Conservation (phyloP, 2,113 vertebrate species). For the Typhlomys cinereus region DNA sequence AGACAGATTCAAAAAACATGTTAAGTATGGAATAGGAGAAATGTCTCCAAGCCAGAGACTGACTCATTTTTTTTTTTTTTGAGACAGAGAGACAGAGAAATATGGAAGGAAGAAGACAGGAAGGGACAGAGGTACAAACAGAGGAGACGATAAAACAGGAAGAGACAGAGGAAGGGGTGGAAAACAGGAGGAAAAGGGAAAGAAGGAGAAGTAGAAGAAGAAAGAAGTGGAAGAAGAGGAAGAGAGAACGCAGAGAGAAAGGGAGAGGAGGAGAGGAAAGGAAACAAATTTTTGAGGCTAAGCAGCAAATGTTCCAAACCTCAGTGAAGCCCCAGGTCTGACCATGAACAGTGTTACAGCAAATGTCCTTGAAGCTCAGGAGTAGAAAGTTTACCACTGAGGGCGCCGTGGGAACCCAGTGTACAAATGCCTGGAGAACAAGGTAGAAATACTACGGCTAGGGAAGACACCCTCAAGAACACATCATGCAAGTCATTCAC, state of each 20-base stretch:
- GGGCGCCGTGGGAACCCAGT: not conserved
- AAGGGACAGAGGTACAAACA: not conserved
- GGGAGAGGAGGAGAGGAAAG: not conserved
- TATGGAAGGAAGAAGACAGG: not conserved
- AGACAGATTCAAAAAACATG: not conserved
- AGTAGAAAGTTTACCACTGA: not conserved
- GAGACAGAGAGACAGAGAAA: not conserved
- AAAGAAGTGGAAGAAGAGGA: not conserved
- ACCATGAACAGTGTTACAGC: not conserved
- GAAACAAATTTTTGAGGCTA: not conserved
- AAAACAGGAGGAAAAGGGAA: not conserved
- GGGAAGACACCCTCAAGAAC: not conserved
- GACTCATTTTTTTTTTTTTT: no score
- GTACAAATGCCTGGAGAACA: not conserved
- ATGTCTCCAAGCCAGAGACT: not conserved
- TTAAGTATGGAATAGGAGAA: not conserved
- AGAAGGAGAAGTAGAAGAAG: not conserved
- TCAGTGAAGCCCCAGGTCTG: not conserved
- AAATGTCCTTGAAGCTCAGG: not conserved
- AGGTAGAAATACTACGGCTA: not conserved
- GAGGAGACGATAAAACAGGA: no score
- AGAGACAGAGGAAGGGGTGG: not conserved
- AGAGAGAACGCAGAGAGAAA: no score
- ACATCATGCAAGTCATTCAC: not conserved
- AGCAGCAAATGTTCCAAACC: not conserved